Evolutionary conservation across 64 coral and sea anemone species (phyloP), one percentile per base, ranked within the genome.

Genomic region (Pocillopora damicornis): DNA sequence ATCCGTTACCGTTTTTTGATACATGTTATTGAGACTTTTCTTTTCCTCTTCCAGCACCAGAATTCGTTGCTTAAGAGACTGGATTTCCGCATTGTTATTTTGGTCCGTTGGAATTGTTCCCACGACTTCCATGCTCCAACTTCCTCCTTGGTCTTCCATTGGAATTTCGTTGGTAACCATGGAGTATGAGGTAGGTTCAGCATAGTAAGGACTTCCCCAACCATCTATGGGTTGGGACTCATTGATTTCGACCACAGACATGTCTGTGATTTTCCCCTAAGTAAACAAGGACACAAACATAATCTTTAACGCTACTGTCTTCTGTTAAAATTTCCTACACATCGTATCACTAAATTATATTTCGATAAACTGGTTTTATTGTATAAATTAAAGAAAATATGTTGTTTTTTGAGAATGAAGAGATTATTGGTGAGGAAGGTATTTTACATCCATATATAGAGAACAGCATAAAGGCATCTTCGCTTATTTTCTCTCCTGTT

Each of bases 21-120:
- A 92, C 90, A 87, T 92, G 16, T 87, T 83, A 68, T 79, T 92
- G 22, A 92, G 66, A 35, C 63, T 78, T 58, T 78, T 92, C 83
- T 92, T 92, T n/a, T 92, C 90, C 37, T 79, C 17, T 58, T 92
- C 75, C 20, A 78, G 58, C 8, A 69, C 11, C 30, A 9, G 25
- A 23, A 80, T 89, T n/a, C 37, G 67, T 78, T 69, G 38, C n/a
- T 80, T 73, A 20, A 85, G 42, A 4, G 64, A 23, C 13, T 85
- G 37, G 51, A 85, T 23, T 66, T 85, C 81, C 26, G 18, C 81
- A 30, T 65, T 85, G 65, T 85, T 85, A 73, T 51, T 51, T 51
- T 51, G 42, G 42, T 85, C 81, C 17, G 42, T 58, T 72, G 89
- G 73, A 59, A 86, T 78, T 38, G 73, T 67, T 15, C 86, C 89